Conservation (phyloP, 1,140 invertebrate species). For the Druon quercuslanigerum region DNA sequence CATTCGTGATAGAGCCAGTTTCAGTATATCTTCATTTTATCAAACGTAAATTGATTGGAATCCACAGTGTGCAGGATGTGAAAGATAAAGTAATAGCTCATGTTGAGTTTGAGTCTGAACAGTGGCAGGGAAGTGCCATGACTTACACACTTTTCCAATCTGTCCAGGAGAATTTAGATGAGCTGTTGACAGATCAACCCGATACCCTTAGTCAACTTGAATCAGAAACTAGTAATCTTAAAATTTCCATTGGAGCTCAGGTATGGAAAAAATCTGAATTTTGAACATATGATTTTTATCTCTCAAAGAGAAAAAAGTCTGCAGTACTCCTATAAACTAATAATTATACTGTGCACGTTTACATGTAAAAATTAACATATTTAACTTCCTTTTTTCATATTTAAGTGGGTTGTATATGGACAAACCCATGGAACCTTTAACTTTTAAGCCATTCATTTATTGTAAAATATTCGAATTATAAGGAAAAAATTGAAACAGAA, state of each 20-base stretch:
- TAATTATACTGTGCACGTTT: no score
- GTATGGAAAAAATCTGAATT: slow-evolving; percentile 39
- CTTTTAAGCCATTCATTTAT: no score
- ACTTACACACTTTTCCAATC: slow-evolving; percentile 96
- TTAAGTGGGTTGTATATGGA: no score
- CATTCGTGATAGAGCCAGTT: neutral
- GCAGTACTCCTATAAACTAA: no score
- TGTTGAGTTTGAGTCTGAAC: slow-evolving; percentile 84
- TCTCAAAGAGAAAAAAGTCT: no score
- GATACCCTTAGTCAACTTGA: slow-evolving; percentile 70
- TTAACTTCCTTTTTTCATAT: no score
- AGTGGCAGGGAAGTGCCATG: slow-evolving; percentile 92
- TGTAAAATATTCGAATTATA: no score
- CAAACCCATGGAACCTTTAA: no score
- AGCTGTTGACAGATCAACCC: slow-evolving; percentile 84
- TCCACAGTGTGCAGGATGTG: slow-evolving; percentile 80
- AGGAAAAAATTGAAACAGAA: no score
- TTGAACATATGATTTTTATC: neutral
- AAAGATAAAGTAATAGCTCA: slow-evolving; percentile 83
- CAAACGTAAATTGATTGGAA: slow-evolving; percentile 35
- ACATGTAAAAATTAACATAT: no score
- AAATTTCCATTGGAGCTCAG: slow-evolving; percentile 55
- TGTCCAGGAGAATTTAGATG: slow-evolving; percentile 87
- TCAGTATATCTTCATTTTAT: neutral
- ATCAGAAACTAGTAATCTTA: slow-evolving; percentile 58